These are phyloP conservation scores for Tortricodes alternella DNA, from an alignment of 2,888 invertebrate species.

Conservation along the genomic window DNA sequence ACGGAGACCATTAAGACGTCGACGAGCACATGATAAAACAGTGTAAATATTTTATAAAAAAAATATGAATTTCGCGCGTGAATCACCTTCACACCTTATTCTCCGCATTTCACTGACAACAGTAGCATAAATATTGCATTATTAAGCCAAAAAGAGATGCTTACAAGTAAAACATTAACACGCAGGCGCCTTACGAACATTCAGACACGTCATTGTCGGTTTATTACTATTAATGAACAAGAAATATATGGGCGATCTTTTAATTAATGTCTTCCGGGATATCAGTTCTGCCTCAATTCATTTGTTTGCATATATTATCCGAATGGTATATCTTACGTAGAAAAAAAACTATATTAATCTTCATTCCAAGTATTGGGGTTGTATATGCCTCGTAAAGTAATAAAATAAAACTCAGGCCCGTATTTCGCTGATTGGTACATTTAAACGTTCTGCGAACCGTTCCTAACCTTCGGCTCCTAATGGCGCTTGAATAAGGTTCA, in stretches of 20 bases:
- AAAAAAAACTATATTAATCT: not conserved
- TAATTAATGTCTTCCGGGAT: slow-evolving; percentile 64
- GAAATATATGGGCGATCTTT: slow-evolving; percentile 42
- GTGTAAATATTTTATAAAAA: slow-evolving; percentile 20
- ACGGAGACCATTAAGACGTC: slow-evolving; percentile 22
- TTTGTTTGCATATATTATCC: slow-evolving; percentile 52
- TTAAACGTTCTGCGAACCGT: not conserved
- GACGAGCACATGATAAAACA: slow-evolving; percentile 4
- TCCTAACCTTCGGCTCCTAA: not conserved
- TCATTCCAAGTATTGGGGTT: not conserved
- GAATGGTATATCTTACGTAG: slow-evolving; percentile 37
- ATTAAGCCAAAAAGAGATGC: slow-evolving; percentile 16
- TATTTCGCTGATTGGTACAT: not conserved
- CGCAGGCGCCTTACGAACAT: slow-evolving; percentile 24
- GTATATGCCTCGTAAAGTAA: slow-evolving; percentile 2
- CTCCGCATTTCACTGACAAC: slow-evolving; percentile 2
- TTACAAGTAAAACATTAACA: slow-evolving; percentile 5
- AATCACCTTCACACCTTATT: slow-evolving; percentile 13
- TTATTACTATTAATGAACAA: slow-evolving; percentile 42
- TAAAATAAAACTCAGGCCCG: not conserved
- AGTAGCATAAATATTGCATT: slow-evolving; percentile 17
- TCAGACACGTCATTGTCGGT: slow-evolving; percentile 34
- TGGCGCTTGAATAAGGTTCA: not conserved
- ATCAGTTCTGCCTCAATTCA: slow-evolving; percentile 35
- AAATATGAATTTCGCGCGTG: not conserved